Evolutionary conservation across 2,797 vertebrate species (phyloP).

Genomic region (Erethizon dorsatum): DNA sequence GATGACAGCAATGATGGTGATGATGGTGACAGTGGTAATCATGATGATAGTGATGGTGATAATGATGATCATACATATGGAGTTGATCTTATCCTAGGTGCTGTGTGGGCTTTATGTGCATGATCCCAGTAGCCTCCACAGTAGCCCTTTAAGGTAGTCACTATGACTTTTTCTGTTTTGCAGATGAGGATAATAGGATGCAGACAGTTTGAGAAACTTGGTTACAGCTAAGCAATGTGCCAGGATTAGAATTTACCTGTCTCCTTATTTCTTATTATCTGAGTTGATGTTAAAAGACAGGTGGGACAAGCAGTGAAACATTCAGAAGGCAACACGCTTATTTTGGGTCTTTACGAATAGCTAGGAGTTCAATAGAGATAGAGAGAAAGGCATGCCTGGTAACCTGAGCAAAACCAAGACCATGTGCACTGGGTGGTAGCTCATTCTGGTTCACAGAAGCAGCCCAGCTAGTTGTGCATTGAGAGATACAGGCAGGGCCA

Average conservation of each 20-base stretch:
- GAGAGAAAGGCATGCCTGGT: neutral
- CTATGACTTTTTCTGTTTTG: neutral
- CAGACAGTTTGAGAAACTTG: neutral
- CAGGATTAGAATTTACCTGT: neutral
- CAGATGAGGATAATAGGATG: neutral
- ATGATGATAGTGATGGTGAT: too few relatives aligned
- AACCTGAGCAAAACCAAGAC: neutral
- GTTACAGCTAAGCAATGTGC: neutral
- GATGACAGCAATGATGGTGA: neutral
- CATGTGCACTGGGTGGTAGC: too few relatives aligned
- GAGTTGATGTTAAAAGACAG: neutral
- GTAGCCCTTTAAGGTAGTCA: neutral
- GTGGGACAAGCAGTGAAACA: neutral
- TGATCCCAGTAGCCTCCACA: neutral
- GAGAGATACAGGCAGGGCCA: neutral
- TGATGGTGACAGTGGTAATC: accelerated
- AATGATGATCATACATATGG: neutral
- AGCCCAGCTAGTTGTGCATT: neutral
- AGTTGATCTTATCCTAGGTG: neutral
- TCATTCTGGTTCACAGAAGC: neutral
- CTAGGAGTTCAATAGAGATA: neutral
- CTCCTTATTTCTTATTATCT: conserved; percentile 11
- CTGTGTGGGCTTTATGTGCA: neutral
- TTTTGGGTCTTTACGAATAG: neutral
- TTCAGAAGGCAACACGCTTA: neutral